These are phyloP conservation scores for Litocranius walleri DNA, from an alignment of 2,113 vertebrate genomes.

Conservation along the genomic window DNA sequence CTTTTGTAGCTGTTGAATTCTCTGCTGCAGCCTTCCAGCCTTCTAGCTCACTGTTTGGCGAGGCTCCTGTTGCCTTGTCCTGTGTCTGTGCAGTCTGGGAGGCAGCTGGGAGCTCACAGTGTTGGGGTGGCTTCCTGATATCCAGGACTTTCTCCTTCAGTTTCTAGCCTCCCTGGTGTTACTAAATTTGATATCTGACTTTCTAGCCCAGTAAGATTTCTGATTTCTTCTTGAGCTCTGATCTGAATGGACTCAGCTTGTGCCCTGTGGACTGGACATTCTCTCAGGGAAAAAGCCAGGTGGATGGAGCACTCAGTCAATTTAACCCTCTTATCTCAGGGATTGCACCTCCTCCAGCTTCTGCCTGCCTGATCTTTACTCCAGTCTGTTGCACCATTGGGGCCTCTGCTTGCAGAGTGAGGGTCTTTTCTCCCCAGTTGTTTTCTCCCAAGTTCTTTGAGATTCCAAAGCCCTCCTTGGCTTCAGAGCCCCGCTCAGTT, in stretches of 20 bases:
- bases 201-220: neutral
- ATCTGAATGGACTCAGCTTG: neutral
- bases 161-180: neutral
- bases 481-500: neutral
- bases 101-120: too few relatives aligned
- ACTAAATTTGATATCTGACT: neutral
- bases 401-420: fast-evolving
- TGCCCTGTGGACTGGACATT: neutral
- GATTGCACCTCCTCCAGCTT: neutral
- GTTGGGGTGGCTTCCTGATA: neutral
- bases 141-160: neutral
- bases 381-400: fast-evolving
- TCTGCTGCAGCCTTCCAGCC: neutral
- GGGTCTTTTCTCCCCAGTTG: neutral
- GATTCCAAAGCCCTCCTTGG: neutral
- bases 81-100: fast-evolving
- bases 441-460: neutral
- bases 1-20: neutral
- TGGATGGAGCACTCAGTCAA: neutral
- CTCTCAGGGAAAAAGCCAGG: neutral
- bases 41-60: fast-evolving
- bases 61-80: too few relatives aligned
- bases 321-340: neutral
- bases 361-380: neutral
- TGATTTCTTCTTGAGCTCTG: neutral